Base-by-base conservation (phyloP, 2,113 vertebrate genomes). In the Herpetotheres cachinnans region DNA sequence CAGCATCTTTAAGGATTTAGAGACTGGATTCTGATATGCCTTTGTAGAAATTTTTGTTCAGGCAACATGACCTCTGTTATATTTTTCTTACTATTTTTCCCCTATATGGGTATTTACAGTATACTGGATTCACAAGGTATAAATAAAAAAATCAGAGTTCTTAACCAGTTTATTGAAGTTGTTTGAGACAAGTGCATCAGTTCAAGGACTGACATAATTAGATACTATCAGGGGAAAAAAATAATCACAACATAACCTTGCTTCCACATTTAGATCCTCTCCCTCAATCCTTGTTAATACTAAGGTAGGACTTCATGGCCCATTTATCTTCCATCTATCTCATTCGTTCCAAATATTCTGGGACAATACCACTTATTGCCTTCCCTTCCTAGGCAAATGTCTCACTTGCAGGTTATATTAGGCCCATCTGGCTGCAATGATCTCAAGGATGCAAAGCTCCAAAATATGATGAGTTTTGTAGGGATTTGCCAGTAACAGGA, bases 181-280 rank as follows among this genome's bases (percentile, higher is more conserved):
- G 12, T 59, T 66, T 65, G 38, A 65, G 38, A 74, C 6, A 70
- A 58, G 26, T 59, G 10, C 18, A 47, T 40, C 12, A 25, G 9
- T 52, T 38, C 29, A 80, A 70, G 13, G 15, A 47, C n/a, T 74
- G 6, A 4, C 4, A 17, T 58, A n/a, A 79, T 40, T 49, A 46
- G 12, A 40, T n/a, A 32, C 8, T 46, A 9, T 3, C 1, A 7
- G 21, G 8, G 7, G 2, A 8, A 7, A 15, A 24, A 36, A 30
- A 49, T 30, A 11, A 25, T 20, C 25, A 16, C 7, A 69, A 25
- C 8, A 26, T 22, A 72, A 86, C 5, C 16, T 88, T 88, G 8
- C 13, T 86, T 88, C 78, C 16, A 38, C 2, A 24, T 82, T 82
- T 79, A 78, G n/a, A 59, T 69, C 13, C 8, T 61, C 2, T 38